A percentile compares a stretch with the other conserved stretches of the same genome.
These are phyloP conservation scores for Chrysolina haemoptera DNA, from an alignment of 2,888 invertebrate genomes.

Conservation along the genomic window DNA sequence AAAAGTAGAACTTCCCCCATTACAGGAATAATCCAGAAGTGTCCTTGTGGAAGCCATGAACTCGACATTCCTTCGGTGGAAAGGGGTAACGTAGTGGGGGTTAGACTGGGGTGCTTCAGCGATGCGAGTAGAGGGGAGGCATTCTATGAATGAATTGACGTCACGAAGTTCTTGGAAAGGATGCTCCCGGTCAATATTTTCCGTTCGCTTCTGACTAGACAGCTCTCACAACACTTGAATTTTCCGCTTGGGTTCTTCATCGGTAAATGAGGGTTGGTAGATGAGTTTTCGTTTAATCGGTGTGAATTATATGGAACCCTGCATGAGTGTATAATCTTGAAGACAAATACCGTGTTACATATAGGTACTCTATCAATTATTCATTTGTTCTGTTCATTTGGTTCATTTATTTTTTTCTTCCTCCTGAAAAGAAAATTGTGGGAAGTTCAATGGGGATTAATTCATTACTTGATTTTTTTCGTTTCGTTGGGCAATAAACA, in stretches of 20 bases:
- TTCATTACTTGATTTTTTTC: no score
- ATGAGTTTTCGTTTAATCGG: no score
- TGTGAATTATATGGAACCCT: no score
- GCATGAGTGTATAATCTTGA: no score
- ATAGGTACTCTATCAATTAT: no score
- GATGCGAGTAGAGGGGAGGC: conserved; percentile 50
- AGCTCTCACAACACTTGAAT: background rate
- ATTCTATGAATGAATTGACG: conserved; percentile 60
- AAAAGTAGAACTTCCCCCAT: conserved; percentile 4
- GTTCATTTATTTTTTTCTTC: no score
- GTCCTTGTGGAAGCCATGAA: conserved; percentile 38
- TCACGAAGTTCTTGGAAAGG: conserved; percentile 46
- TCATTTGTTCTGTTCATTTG: no score
- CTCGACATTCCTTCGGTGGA: conserved; percentile 28
- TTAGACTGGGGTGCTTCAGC: conserved; percentile 50
- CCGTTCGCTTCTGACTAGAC: conserved; percentile 24
- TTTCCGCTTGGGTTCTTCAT: background rate
- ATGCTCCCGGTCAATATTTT: conserved; percentile 25
- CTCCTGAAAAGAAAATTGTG: no score
- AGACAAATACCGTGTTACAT: no score
- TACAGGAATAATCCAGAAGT: conserved; percentile 36
- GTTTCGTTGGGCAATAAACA: no score
- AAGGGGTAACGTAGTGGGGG: conserved; percentile 27
- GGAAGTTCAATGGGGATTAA: no score
- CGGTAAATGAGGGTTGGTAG: no score